These are phyloP conservation scores for Drosophila lacteicornis DNA, from an alignment of 1,140 invertebrate species.

Conservation along the genomic window DNA sequence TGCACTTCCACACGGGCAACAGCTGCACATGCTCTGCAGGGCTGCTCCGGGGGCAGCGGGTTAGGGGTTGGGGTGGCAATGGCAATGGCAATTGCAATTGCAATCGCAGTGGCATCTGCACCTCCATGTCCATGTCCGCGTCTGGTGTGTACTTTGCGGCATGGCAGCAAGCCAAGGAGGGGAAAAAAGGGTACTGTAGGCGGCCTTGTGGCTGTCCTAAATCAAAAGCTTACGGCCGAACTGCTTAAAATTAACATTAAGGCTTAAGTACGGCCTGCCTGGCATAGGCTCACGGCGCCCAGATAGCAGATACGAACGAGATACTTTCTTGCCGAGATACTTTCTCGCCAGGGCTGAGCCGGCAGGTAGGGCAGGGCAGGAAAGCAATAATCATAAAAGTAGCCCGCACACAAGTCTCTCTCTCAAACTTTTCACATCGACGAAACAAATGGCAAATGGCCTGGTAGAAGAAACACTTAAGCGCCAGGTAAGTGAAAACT, in stretches of 20 bases:
- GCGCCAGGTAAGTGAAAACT: conserved; percentile 75
- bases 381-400: conserved; percentile 76
- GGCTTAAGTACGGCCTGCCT: conserved; percentile 42
- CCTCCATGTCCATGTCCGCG: conserved; percentile 15
- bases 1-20: conserved; percentile 52
- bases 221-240: conserved; percentile 61
- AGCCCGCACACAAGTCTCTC: conserved; percentile 55
- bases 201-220: conserved; percentile 52
- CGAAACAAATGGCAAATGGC: conserved; percentile 74
- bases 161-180: conserved; percentile 45
- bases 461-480: conserved; percentile 71
- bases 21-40: conserved; percentile 24
- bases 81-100: conserved; percentile 19
- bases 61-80: conserved; percentile 4
- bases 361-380: conserved; percentile 18
- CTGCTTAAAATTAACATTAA: conserved; percentile 73
- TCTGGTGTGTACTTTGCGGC: conserved; percentile 12
- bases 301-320: conserved; percentile 31
- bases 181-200: neutral
- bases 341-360: conserved; percentile 41
- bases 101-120: conserved; percentile 25
- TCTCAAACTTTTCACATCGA: conserved; percentile 65
- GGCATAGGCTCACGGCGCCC: conserved; percentile 21
- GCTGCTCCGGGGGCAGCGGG: neutral
- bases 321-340: conserved; percentile 46